phyloP scores from a whole-genome alignment of 2,888 invertebrate genomes.

The Orchesellides sinensis region DNA sequence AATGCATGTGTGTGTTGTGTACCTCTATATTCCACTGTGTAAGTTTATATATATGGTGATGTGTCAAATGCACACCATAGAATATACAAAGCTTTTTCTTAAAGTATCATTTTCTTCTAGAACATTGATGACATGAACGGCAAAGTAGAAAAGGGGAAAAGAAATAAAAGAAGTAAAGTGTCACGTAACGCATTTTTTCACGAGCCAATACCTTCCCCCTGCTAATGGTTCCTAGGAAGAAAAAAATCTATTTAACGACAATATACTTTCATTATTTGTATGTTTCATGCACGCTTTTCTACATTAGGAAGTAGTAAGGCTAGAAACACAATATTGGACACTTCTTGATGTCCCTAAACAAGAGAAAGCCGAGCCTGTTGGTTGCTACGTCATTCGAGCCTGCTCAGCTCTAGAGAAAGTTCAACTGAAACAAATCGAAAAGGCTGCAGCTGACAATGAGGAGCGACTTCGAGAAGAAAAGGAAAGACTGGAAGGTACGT shows the following conservation, averaged over 20 bases:
- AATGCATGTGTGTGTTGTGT: background rate
- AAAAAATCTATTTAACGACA: too few relatives aligned
- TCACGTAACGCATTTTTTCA: constrained; percentile 25
- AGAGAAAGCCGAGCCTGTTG: constrained; percentile 95
- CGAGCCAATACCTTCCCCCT: constrained; percentile 3
- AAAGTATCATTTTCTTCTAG: background rate
- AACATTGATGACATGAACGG: background rate
- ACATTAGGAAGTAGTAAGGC: constrained; percentile 89
- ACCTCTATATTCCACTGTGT: background rate
- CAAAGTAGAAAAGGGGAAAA: background rate
- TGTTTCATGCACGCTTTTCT: background rate
- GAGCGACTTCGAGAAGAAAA: constrained; percentile 89
- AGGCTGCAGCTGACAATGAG: constrained; percentile 89
- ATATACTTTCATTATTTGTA: too few relatives aligned
- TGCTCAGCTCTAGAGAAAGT: constrained; percentile 95
- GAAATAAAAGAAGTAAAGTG: background rate
- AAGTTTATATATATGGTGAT: too few relatives aligned
- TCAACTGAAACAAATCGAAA: constrained; percentile 90
- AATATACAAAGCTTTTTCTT: background rate
- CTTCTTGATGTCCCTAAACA: constrained; percentile 95
- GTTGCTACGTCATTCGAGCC: constrained; percentile 92
- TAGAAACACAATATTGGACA: constrained; percentile 96
- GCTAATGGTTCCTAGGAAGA: too few relatives aligned
- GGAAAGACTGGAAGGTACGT: constrained; percentile 89
- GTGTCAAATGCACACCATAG: background rate